Evolutionary conservation across 2,888 invertebrate species (phyloP), one percentile per base, ranked within the genome.

Genomic region (Ochropacha duplaris): DNA sequence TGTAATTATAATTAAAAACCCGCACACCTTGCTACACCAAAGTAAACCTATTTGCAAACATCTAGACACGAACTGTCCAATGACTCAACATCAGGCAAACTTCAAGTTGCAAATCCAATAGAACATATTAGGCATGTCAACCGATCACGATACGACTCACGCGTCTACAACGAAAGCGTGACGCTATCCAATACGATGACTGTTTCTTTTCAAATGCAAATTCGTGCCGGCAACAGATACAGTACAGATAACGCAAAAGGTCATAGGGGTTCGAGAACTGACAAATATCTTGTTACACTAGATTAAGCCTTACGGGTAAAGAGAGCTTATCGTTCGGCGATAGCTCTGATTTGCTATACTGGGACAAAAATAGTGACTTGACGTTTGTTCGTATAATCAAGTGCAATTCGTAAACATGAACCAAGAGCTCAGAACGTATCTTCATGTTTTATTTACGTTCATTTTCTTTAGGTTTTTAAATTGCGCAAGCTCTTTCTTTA

Each of bases 151-250:
- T 64, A 64, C 70, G 63, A 60, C 67, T 65, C 71, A 72, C 69
- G 71, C 63, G 54, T 64, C 55, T 54, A 62, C 62, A 68, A 61
- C 57, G 61, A 66, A 69, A 69, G 60, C 74, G 74, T 75, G 73
- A 69, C 71, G 59, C 31, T 58, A 52, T 61, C 60, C 60, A 59
- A 63, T 64, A 68, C 64, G 58, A 57, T 69, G 69, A 69, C 66
- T 65, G 66, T 68, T 64, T 68, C 66, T 66, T 65, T 68, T 66
- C 67, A 61, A 65, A 71, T 72, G 72, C 68, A 71, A 74, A 73
- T 74, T 76, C 68, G 70, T 58, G 62, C 57, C 54, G 44, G 26
- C 57, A 26, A 58, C 64, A 67, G 67, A 67, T 59, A 71, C 57
- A 65, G 66, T 59, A 71, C 57, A 65, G 66, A 71, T 74, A 73